Evolutionary conservation across 2,888 invertebrate genomes (phyloP).

Genomic region (Cartodere bifasciata): DNA sequence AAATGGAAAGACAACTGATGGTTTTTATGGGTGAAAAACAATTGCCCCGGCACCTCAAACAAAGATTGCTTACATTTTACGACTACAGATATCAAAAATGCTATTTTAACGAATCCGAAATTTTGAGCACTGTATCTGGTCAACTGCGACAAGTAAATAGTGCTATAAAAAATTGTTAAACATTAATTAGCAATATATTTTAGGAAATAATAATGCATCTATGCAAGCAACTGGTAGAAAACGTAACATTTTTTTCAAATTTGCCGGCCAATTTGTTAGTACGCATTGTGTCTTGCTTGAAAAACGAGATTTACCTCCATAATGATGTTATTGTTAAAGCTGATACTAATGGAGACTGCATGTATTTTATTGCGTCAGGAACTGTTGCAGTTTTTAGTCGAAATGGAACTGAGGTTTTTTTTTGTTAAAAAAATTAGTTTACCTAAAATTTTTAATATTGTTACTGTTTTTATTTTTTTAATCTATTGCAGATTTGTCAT

Average conservation of each 20-base stretch:
- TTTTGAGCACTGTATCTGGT: conserved; percentile 42
- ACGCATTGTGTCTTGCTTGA: conserved; percentile 38
- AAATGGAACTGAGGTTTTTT: conserved; percentile 33
- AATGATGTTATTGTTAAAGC: conserved; percentile 42
- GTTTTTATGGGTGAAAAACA: conserved; percentile 47
- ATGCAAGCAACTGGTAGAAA: conserved; percentile 41
- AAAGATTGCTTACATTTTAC: conserved; percentile 44
- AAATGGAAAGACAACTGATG: conserved; percentile 41
- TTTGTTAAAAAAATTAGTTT: conserved; percentile 2
- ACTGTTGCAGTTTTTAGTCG: conserved; percentile 41
- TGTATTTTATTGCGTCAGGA: conserved; percentile 46
- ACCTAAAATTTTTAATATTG: neutral
- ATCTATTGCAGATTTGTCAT: conserved; percentile 34
- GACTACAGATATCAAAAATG: conserved; percentile 43
- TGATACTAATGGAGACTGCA: conserved; percentile 38
- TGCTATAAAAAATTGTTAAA: neutral
- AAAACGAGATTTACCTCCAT: conserved; percentile 39
- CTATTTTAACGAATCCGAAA: conserved; percentile 44
- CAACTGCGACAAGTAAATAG: conserved; percentile 29
- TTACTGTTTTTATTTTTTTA: neutral
- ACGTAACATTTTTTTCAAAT: conserved; percentile 41
- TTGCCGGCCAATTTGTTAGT: conserved; percentile 37
- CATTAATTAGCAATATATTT: conserved; percentile 9
- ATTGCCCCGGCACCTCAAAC: conserved; percentile 39
- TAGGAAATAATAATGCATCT: conserved; percentile 42